These are phyloP conservation scores for Sycophila sp. DNA, from an alignment of 1,140 invertebrate genomes.

Conservation along the genomic window DNA sequence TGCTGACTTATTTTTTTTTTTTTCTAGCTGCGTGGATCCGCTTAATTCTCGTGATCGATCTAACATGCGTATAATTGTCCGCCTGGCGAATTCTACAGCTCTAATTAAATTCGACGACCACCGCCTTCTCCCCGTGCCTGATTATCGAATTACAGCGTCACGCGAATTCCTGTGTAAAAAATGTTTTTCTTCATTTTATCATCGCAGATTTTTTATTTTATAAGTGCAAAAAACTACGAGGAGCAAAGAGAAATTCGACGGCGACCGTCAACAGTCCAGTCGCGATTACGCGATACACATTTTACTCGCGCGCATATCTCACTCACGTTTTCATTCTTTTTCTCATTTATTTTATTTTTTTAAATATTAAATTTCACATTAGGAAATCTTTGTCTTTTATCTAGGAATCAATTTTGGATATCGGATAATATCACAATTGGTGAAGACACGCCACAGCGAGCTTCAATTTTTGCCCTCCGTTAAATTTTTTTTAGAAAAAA, in stretches of 20 bases:
- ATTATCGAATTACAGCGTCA: background rate
- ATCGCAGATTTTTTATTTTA: background rate
- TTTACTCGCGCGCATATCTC: background rate
- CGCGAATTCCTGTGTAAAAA: slow-evolving; percentile 23
- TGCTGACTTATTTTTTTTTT: slow-evolving; percentile 3
- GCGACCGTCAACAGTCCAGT: slow-evolving; percentile 9
- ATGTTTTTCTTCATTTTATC: slow-evolving; percentile 5
- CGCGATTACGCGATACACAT: slow-evolving; percentile 3
- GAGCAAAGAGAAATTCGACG: slow-evolving; percentile 36
- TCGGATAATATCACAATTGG: slow-evolving; percentile 38
- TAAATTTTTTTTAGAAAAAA: slow-evolving; percentile 17
- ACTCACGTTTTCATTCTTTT: background rate
- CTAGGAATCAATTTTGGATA: slow-evolving; percentile 41
- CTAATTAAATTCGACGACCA: slow-evolving; percentile 34
- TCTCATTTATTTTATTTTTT: slow-evolving; percentile 23
- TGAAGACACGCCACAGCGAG: background rate
- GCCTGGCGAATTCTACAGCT: too few species aligned
- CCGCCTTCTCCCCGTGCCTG: slow-evolving; percentile 16
- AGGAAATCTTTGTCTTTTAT: slow-evolving; percentile 35
- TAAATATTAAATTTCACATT: background rate
- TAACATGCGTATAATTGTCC: too few species aligned
- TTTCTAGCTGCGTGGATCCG: background rate
- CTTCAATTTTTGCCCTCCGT: slow-evolving; percentile 11
- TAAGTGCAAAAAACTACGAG: slow-evolving; percentile 37
- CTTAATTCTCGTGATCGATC: slow-evolving; percentile 11